A percentile compares a stretch with the other conserved stretches of the same genome.
phyloP scores from a whole-genome alignment of 1,140 invertebrate genomes.

The Cylas formicarius region DNA sequence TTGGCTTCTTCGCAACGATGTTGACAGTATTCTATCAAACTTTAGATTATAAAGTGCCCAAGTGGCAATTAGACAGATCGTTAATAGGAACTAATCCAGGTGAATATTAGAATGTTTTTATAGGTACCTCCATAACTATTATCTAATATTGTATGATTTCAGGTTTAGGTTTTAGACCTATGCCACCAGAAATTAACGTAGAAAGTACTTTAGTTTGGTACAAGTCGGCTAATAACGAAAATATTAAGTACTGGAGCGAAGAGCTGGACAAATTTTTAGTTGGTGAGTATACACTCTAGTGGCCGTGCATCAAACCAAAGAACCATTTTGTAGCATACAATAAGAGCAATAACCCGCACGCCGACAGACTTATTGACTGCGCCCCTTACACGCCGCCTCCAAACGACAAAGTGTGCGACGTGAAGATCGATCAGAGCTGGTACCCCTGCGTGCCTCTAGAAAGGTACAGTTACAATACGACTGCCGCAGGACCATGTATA shows the following conservation, averaged over 20 bases:
- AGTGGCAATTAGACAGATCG: constrained; percentile 75
- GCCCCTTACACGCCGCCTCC: constrained; percentile 53
- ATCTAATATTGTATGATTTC: too few species aligned
- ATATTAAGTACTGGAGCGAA: constrained; percentile 70
- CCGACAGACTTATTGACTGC: constrained; percentile 61
- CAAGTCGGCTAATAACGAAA: constrained; percentile 63
- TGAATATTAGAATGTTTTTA: constrained; percentile 41
- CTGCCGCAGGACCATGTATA: constrained; percentile 66
- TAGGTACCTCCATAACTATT: too few species aligned
- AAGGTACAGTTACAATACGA: constrained; percentile 59
- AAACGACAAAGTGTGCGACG: constrained; percentile 62
- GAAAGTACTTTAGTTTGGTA: constrained; percentile 93
- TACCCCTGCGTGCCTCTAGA: constrained; percentile 54
- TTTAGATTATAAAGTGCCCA: constrained; percentile 74
- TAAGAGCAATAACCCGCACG: constrained; percentile 55
- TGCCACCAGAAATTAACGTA: constrained; percentile 73
- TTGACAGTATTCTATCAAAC: constrained; percentile 91
- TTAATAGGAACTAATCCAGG: constrained; percentile 89
- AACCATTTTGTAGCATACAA: constrained; percentile 54
- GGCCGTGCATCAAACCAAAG: neutral
- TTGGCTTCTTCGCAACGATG: constrained; percentile 85
- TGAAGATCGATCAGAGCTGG: constrained; percentile 58
- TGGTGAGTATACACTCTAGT: constrained; percentile 47
- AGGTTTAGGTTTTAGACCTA: constrained; percentile 86
- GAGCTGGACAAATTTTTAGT: constrained; percentile 65